Base-by-base conservation (phyloP, 2,113 vertebrate genomes). In the Syngnathus floridae region DNA sequence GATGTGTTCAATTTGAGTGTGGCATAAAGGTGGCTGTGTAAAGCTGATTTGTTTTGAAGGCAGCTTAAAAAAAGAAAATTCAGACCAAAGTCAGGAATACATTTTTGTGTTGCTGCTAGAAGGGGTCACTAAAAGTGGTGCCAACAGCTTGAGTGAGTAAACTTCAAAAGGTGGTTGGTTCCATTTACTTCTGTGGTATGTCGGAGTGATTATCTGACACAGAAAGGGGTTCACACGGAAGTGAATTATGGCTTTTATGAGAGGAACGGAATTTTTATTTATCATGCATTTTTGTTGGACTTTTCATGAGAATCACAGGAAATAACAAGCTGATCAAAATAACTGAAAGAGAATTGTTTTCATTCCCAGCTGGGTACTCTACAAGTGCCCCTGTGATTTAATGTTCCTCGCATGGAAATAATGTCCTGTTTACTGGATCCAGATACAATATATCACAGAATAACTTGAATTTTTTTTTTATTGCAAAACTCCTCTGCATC, bases 191-290 rank as follows among this genome's bases (percentile, higher is more conserved):
- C 45, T 8, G 21, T 57, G 41, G 73, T 73, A 75, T 69, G 65
- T 59, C 40, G 45, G 65, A 17, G 49, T 31, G 70, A 64, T 63
- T 71, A 65, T 77, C 58, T 75, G 62, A 49, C 2, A 16, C 21
- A 59, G 17, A 19, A 14, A 17, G 21, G 59, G 69, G 51, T 58
- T 66, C 5, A 5, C 55, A 68, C 65, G 67, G 82, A 84, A 78
- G 82, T 56, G 78, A 82, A 87, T 86, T 82, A 78, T 4, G 62
- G 37, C 62, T 80, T 89, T 87, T 84, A 83, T 82, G 72, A 77
- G 70, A 75, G 82, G 81, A 88, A 79, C 79, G 79, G 74, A 62
- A 74, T 84, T 84, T 81, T 69, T 70, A 74, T 75, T 76, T 26
- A 4, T 62, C 58, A 65, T 36, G 38, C 43, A 45, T 16, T 45